These are phyloP conservation scores for Paralichthys olivaceus DNA, from an alignment of 2,113 vertebrate species.

Conservation along the genomic window DNA sequence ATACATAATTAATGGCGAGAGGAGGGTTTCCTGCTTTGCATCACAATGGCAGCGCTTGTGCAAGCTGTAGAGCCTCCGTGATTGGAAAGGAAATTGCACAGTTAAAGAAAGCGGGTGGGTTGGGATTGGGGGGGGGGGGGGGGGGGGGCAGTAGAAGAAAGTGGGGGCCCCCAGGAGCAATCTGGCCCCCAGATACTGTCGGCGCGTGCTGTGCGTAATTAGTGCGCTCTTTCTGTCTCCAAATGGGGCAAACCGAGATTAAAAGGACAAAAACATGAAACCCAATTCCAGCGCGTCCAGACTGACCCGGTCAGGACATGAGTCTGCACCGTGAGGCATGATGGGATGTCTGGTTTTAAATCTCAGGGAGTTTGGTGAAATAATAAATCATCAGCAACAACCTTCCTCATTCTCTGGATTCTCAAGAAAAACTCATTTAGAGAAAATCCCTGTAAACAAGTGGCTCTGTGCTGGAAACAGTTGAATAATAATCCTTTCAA, in stretches of 20 bases:
- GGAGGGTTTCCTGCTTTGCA: conserved; percentile 79
- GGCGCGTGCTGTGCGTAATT: conserved; percentile 85
- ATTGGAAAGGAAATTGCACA: conserved; percentile 88
- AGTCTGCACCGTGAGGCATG: neutral
- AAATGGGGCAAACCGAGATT: conserved; percentile 73
- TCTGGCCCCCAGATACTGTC: conserved; percentile 80
- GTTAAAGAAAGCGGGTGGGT: conserved; percentile 60
- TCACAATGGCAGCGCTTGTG: conserved; percentile 73
- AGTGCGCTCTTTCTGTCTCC: conserved; percentile 55
- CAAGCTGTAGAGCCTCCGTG: conserved; percentile 77
- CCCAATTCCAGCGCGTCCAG: conserved; percentile 44
- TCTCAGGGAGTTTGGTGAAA: too few species aligned
- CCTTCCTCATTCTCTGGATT: too few species aligned
- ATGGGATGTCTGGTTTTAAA: neutral
- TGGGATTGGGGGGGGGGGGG: neutral
- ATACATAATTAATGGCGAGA: conserved; percentile 78
- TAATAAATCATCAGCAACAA: too few species aligned
- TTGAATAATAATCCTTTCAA: too few species aligned
- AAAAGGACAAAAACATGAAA: conserved; percentile 2
- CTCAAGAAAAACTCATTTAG: too few species aligned
- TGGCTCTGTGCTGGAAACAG: too few species aligned
- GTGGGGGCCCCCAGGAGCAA: conserved; percentile 65
- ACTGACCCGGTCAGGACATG: conserved; percentile 4
- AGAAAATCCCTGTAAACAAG: too few species aligned
- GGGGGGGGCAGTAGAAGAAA: neutral